These are phyloP conservation scores for Camelus dromedarius DNA, from an alignment of 2,113 vertebrate species.

Conservation along the genomic window DNA sequence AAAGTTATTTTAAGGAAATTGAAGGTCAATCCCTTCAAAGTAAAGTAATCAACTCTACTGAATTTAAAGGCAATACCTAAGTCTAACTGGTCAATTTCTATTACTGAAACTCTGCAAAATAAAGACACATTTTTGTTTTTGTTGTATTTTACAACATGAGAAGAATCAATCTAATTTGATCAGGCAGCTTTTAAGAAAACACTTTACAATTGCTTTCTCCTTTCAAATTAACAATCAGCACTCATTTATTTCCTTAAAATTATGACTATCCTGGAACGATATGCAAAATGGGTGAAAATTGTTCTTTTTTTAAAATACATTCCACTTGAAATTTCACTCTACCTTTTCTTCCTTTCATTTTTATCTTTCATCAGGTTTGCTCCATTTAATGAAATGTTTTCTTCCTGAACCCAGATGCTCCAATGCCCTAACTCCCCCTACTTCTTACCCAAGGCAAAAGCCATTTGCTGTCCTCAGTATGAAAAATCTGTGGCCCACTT, in stretches of 20 bases:
- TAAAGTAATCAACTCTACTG: neutral
- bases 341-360: neutral
- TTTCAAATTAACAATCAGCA: neutral
- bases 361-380: neutral
- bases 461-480: neutral
- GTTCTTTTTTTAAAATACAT: neutral
- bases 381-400: neutral
- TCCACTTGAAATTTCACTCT: neutral
- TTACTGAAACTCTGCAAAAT: neutral
- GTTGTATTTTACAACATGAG: neutral
- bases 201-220: neutral
- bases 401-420: neutral
- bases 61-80: neutral
- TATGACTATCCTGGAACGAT: neutral
- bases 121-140: neutral
- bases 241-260: neutral
- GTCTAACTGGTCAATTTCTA: neutral
- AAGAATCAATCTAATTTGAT: neutral
- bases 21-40: constrained; percentile 3
- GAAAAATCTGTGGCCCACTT: neutral
- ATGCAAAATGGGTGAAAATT: neutral
- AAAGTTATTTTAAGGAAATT: neutral
- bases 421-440: accelerated
- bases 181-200: neutral
- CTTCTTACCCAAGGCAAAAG: neutral